phyloP scores from a whole-genome alignment of 2,113 vertebrate genomes.

The Cyprinodon variegatus region DNA sequence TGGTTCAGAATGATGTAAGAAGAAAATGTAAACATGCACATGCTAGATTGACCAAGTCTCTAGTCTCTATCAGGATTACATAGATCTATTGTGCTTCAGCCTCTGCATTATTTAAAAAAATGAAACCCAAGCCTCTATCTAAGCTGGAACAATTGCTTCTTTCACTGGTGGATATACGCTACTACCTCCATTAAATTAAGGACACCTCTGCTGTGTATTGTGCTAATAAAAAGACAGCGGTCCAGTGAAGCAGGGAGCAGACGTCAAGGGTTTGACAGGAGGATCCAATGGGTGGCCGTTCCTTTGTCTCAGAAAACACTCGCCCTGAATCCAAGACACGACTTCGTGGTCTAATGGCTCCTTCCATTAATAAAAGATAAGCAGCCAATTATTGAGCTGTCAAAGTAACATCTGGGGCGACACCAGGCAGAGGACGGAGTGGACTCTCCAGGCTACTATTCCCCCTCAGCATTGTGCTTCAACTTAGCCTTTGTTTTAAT shows the following conservation, averaged over 20 bases:
- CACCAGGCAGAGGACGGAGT: background rate
- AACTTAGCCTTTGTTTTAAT: background rate
- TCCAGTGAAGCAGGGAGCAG: constrained; percentile 30
- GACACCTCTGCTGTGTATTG: constrained; percentile 30
- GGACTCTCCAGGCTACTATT: background rate
- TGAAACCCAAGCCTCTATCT: background rate
- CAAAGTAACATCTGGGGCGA: constrained; percentile 27
- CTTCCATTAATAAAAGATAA: constrained; percentile 75
- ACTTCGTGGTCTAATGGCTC: constrained; percentile 52
- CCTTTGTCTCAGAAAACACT: constrained; percentile 45
- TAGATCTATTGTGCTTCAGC: background rate
- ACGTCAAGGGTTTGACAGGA: constrained; percentile 28
- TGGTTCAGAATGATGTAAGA: background rate
- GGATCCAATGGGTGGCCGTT: constrained; percentile 1
- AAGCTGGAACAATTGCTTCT: background rate
- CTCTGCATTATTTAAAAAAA: background rate
- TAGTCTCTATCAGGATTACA: background rate
- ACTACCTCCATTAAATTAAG: background rate
- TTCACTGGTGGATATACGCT: background rate
- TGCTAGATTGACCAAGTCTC: background rate
- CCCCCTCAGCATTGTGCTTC: background rate
- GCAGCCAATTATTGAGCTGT: constrained; percentile 73
- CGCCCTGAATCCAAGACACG: constrained; percentile 25
- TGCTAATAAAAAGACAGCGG: constrained; percentile 33
- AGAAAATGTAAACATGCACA: background rate